These are phyloP conservation scores for Trissolcus basalis DNA, from an alignment of 1,140 invertebrate species.

Conservation along the genomic window DNA sequence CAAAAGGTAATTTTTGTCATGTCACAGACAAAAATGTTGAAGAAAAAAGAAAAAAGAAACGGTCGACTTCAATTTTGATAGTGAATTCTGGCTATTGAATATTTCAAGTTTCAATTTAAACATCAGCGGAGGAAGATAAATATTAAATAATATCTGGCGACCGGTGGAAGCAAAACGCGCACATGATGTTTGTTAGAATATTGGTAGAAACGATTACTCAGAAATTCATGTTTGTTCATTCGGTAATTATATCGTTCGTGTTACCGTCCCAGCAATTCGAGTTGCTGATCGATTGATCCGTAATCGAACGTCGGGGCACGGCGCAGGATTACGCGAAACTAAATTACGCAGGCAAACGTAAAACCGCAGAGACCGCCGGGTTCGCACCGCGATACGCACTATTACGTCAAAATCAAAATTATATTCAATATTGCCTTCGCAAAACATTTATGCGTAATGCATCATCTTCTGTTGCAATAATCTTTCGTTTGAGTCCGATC, in stretches of 20 bases:
- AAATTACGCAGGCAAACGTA: constrained; percentile 64
- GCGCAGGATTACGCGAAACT: constrained; percentile 59
- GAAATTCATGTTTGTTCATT: constrained; percentile 43
- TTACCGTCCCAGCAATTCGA: constrained; percentile 35
- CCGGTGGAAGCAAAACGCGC: constrained; percentile 3
- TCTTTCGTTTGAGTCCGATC: constrained; percentile 20
- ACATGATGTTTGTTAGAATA: constrained; percentile 39
- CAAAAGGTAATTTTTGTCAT: too few species aligned
- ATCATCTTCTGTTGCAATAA: constrained; percentile 16
- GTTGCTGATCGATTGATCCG: constrained; percentile 56
- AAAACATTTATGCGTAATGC: constrained; percentile 31
- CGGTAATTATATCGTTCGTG: constrained; percentile 45
- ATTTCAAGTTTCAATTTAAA: background rate
- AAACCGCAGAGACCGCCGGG: constrained; percentile 61
- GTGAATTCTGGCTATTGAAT: background rate
- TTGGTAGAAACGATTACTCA: constrained; percentile 49
- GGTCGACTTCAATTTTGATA: too few species aligned
- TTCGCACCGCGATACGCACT: constrained; percentile 54
- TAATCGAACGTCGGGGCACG: constrained; percentile 53
- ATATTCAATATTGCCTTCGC: constrained; percentile 58
- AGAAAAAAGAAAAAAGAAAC: too few species aligned
- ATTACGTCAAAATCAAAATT: constrained; percentile 62
- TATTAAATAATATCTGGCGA: constrained; percentile 1
- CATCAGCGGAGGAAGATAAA: background rate
- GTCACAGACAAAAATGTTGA: too few species aligned